Evolutionary conservation across 2,888 invertebrate genomes (phyloP), one percentile per base, ranked within the genome.

Genomic region (Lithophane semibrunnea): DNA sequence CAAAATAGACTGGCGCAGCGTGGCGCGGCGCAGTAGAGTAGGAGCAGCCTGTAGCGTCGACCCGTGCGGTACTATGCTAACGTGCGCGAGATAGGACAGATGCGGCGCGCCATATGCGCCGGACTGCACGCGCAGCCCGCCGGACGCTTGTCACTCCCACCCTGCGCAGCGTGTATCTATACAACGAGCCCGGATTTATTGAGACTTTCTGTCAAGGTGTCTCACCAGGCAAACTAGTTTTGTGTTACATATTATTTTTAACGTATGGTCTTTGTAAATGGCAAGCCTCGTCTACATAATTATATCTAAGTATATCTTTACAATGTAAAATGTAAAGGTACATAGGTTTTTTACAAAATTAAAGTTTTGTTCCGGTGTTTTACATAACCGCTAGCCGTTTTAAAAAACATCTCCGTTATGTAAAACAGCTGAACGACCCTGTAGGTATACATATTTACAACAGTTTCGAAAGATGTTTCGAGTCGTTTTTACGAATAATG

Each of bases 51-150:
- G 85, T 88, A 80, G 3, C 37, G 37, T 3, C 52, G 85, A 91
- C 92, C 90, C 93, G 93, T 93, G 94, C 92, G 91, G 92, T 92
- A 93, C 92, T 85, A 85, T 71, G 83, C 75, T 75, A 84, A 77
- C 82, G 77, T 77, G 86, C 80, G 65, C 84, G 82, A 88, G 87
- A 87, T 82, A 86, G 89, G 92, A 93, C 94, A 94, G 94, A 94
- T 94, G 94, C 84, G 80, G 85, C 82, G 85, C 85, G 82, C 82
- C 85, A 91, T 87, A 86, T 89, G 90, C 86, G 87, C 67, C 24
- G 63, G 68, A 68, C 56, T 3, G 37, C 68, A 52, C 52, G 79
- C 69, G 67, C 65, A 77, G 73, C 64, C 81, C 80, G 73, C 85
- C 84, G 84, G 85, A 83, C 82, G 68, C 70, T 12, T 58, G 64